Conservation (phyloP, 2,888 invertebrate species). For the Mycalesis mineus region DNA sequence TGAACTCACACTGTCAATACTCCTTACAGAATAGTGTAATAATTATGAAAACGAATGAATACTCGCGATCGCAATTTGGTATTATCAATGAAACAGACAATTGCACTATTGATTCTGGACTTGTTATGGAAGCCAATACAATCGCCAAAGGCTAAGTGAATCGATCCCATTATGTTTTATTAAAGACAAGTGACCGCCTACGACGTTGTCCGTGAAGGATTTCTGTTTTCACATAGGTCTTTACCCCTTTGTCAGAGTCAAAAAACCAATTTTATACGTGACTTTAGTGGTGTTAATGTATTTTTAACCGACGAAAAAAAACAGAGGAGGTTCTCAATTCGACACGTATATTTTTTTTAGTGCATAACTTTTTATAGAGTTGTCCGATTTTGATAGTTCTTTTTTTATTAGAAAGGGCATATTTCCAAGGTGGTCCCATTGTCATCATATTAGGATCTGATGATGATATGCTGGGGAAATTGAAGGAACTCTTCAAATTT, state of each 20-base stretch:
- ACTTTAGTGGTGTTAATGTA: too few species aligned
- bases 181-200: neutral
- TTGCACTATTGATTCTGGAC: conserved; percentile 21
- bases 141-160: conserved; percentile 39
- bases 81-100: neutral
- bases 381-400: too few species aligned
- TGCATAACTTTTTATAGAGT: too few species aligned
- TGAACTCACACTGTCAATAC: too few species aligned
- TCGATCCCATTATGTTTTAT: conserved; percentile 37
- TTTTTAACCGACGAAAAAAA: too few species aligned
- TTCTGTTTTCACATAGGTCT: neutral
- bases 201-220: neutral
- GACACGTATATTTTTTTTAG: too few species aligned
- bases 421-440: too few species aligned
- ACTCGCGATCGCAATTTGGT: neutral
- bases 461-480: too few species aligned
- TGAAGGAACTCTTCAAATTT: too few species aligned
- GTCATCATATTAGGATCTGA: too few species aligned
- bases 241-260: neutral
- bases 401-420: too few species aligned
- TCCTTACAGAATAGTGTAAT: neutral
- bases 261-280: neutral
- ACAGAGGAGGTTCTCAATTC: too few species aligned
- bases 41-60: neutral
- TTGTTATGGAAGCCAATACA: conserved; percentile 52